Base-by-base conservation (phyloP, 2,888 invertebrate species). In the Ethmia dodecea region DNA sequence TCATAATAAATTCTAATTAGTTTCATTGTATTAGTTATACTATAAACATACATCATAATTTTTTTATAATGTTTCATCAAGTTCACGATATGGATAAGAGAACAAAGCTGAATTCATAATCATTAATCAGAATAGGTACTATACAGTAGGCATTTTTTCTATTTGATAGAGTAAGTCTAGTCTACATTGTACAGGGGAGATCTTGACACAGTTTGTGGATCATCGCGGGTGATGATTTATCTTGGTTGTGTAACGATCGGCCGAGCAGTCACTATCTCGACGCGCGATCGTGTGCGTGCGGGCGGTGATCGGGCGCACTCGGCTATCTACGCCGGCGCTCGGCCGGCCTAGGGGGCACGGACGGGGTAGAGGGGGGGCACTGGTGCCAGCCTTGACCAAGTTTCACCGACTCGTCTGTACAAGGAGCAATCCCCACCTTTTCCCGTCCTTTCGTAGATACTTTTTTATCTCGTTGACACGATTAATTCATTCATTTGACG, bases 351-450 rank as follows among this genome's bases (percentile, higher is more conserved):
- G 55, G 49, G 57, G 49, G 60, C 57, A 51, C 50, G 60, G 66
- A 58, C 31, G 45, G 52, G 44, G 47, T 42, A 38, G 42, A 45
- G 52, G 44, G 47, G 43, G 40, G 42, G 67, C 61, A 68, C 62
- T 55, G 67, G 57, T 53, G 65, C 56, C 76, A 80, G 79, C 84
- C 84, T 83, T 83, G 86, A 84, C 83, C 84, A 83, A 84, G 86
- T 86, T 86, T 84, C 79, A 80, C 75, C 67, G 78, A 71, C 74
- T 81, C 79, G 74, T 78, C 78, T 75, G 77, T 74, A 80, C 78
- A 79, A 79, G 79, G 74, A 80, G 77, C 66, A 70, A 73, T 79
- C 79, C 84, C 83, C 81, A 80, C 84, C 78, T 79, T 77, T 80
- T 83, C 80, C 80, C 80, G 76, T 81, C 77, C 73, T 80, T 81